Evolutionary conservation across 2,797 vertebrate genomes (phyloP).

Genomic region (Leucoraja ocellata): DNA sequence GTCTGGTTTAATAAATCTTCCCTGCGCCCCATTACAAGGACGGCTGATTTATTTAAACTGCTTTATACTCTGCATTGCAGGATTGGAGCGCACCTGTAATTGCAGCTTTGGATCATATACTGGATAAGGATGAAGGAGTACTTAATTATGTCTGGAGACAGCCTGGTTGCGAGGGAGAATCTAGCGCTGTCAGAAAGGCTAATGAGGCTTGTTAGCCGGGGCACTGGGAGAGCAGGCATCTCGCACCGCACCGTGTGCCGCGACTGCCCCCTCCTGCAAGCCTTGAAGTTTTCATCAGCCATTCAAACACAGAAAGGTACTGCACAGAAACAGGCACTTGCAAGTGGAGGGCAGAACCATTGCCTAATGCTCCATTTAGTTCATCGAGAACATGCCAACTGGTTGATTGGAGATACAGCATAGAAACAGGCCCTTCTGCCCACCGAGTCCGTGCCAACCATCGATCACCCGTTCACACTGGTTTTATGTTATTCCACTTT

Average conservation of each 20-base stretch:
- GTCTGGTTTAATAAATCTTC: not conserved
- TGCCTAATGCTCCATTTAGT: too few relatives aligned
- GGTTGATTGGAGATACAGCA: too few relatives aligned
- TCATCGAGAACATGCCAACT: too few relatives aligned
- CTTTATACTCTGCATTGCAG: not conserved
- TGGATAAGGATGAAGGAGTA: constrained; percentile 1
- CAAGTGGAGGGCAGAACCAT: too few relatives aligned
- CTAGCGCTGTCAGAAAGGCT: not conserved
- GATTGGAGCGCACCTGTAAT: not conserved
- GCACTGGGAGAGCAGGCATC: not conserved
- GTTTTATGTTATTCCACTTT: too few relatives aligned
- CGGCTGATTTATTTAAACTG: constrained; percentile 1
- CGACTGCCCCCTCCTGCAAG: constrained; percentile 10
- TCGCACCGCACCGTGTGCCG: not conserved
- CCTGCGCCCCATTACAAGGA: not conserved
- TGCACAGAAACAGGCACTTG: too few relatives aligned
- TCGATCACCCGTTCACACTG: too few relatives aligned
- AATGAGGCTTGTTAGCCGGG: not conserved
- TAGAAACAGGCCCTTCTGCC: too few relatives aligned
- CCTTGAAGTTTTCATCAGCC: not conserved
- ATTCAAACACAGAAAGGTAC: too few relatives aligned
- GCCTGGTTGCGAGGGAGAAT: not conserved
- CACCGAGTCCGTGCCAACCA: too few relatives aligned
- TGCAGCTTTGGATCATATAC: constrained; percentile 19
- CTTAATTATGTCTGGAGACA: constrained; percentile 21